Conservation (phyloP, 2,113 vertebrate genomes). For the Struthidea cinerea region DNA sequence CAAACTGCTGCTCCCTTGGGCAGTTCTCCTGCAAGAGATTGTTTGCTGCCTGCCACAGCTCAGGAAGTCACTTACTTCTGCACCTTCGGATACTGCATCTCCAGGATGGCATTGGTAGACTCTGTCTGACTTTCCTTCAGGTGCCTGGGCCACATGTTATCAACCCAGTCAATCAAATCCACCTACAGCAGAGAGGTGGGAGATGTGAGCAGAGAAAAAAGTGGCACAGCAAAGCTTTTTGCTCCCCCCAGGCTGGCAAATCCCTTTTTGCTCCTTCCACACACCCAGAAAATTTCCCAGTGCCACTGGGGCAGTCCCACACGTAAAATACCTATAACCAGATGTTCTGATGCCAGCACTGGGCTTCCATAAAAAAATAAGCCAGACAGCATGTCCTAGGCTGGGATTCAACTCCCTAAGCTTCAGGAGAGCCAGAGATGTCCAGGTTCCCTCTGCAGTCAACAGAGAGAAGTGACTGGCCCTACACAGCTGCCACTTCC, state of each 20-base stretch:
- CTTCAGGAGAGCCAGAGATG: background rate
- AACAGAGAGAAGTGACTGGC: background rate
- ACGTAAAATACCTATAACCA: background rate
- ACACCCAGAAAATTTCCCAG: background rate
- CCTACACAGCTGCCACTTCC: background rate
- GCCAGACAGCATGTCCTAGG: background rate
- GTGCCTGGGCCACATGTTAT: slow-evolving; percentile 98
- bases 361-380: background rate
- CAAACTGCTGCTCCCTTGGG: background rate
- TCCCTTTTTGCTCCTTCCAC: background rate
- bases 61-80: slow-evolving; percentile 84
- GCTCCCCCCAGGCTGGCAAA: background rate
- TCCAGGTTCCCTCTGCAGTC: background rate
- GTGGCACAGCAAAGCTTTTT: background rate
- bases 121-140: slow-evolving; percentile 96
- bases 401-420: background rate
- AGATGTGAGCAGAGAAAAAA: background rate
- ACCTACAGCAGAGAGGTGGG: slow-evolving; percentile 74
- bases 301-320: background rate
- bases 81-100: slow-evolving; percentile 99
- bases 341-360: background rate
- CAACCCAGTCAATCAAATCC: slow-evolving; percentile 98
- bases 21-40: background rate
- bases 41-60: background rate
- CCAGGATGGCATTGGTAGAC: slow-evolving; percentile 93